Base-by-base conservation (phyloP, 2,113 vertebrate genomes). In the Rhizomys pruinosus region DNA sequence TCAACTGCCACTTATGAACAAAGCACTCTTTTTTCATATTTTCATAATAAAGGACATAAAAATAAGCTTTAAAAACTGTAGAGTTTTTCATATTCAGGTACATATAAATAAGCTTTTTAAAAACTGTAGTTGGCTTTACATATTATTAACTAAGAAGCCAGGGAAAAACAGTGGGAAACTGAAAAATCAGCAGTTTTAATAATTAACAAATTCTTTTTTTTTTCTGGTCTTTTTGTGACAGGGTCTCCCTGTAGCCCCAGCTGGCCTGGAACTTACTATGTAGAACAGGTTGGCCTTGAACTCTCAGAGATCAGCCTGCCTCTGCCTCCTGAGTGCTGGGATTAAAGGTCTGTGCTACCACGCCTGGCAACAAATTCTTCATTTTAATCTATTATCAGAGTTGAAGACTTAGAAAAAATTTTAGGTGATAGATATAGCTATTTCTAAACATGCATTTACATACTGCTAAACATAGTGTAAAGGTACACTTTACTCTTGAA, bases 361-460 rank as follows among this genome's bases (percentile, higher is more conserved):
- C n/a, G n/a, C n/a, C n/a, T n/a, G n/a, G n/a, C n/a, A 84, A 93
- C 77, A 85, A 94, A 39, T 42, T 81, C 47, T 94, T 82, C 80
- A 78, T 44, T 92, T 64, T 94, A 69, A 76, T 82, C 42, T 82
- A 90, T 84, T 73, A 88, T 81, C 37, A 92, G 55, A 78, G 8
- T 80, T 86, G 25, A 64, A 42, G 74, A 85, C 16, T 68, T 86
- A 10, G 29, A 63, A 93, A 82, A 13, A 34, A 92, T 87, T 44
- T 88, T 63, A 37, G 55, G 9, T 55, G 32, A 79, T 55, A 59
- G n/a, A 79, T 55, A 59, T 1, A 66, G 22, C 3, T 82, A 63
- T 59, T 25, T 90, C 89, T 87, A 8, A 27, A 85, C 76, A 77
- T 59, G 3, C 69, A 91, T 78, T 93, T 69, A 71, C 29, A 74